Evolutionary conservation across 2,797 vertebrate genomes (phyloP).

Genomic region (Pipistrellus pygmaeus): DNA sequence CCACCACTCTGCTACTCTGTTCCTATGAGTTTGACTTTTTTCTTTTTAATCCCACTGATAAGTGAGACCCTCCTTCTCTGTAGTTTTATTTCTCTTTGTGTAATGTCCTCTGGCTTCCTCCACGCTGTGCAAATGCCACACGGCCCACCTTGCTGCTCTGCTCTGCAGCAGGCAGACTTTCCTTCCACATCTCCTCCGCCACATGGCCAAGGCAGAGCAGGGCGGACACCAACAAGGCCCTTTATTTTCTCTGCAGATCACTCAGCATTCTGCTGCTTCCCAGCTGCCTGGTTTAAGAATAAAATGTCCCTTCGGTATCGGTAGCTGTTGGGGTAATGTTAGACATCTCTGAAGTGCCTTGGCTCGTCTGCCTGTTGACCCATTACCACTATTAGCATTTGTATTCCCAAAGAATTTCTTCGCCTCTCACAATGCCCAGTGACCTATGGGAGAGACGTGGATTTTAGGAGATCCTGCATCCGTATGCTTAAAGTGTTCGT

Average conservation of each 20-base stretch:
- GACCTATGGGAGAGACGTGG: neutral
- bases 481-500: neutral
- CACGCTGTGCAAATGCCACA: neutral
- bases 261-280: neutral
- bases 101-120: neutral
- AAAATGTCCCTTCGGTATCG: neutral
- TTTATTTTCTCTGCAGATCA: neutral
- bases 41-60: too few species aligned
- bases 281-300: neutral
- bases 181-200: neutral
- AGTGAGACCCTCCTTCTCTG: neutral
- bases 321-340: neutral
- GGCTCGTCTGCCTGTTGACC: fast-evolving
- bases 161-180: neutral
- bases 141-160: neutral
- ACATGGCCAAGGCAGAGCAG: neutral
- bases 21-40: neutral
- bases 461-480: neutral
- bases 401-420: neutral
- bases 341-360: neutral
- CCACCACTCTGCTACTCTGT: neutral
- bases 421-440: slow-evolving; percentile 10
- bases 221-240: neutral
- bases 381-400: fast-evolving
- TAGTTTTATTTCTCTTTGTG: neutral